Conservation (phyloP, 1,140 invertebrate species). For the Andrena cerasifolii region DNA sequence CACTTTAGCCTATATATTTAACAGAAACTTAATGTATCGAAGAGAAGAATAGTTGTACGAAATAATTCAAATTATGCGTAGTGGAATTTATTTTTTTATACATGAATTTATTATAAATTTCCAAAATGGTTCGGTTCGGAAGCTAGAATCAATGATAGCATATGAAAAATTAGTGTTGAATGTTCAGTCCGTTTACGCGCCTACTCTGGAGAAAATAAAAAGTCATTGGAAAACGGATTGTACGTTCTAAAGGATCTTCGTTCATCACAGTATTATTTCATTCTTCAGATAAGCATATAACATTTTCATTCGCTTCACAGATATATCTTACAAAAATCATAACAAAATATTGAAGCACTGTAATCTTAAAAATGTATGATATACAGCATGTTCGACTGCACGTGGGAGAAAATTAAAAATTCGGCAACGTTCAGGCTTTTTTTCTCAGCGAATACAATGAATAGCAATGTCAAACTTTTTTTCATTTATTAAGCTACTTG, state of each 20-base stretch:
- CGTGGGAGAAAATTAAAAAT: no score
- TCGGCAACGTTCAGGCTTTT: no score
- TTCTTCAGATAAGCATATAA: background rate
- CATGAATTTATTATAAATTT: slow-evolving; percentile 51
- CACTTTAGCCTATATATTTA: slow-evolving; percentile 31
- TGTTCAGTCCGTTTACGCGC: slow-evolving; percentile 34
- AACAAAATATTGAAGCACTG: background rate
- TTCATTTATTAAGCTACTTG: no score
- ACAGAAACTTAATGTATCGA: slow-evolving; percentile 22
- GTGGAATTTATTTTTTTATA: slow-evolving; percentile 63
- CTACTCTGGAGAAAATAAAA: background rate
- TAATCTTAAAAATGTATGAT: slow-evolving; percentile 24
- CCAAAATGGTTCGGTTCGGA: slow-evolving; percentile 32
- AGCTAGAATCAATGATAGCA: slow-evolving; percentile 31
- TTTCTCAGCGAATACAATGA: no score
- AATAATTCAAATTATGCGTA: slow-evolving; percentile 48
- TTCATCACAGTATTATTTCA: slow-evolving; percentile 54
- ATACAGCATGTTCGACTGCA: no score
- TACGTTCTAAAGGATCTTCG: slow-evolving; percentile 40
- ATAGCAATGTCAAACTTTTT: no score
- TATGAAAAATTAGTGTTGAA: slow-evolving; percentile 12
- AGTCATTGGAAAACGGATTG: slow-evolving; percentile 24
- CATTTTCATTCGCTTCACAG: slow-evolving; percentile 1
- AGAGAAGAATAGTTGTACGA: slow-evolving; percentile 17
- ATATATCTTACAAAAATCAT: slow-evolving; percentile 7